phyloP scores from a whole-genome alignment of 1,140 invertebrate species.

The Hyphantria cunea region DNA sequence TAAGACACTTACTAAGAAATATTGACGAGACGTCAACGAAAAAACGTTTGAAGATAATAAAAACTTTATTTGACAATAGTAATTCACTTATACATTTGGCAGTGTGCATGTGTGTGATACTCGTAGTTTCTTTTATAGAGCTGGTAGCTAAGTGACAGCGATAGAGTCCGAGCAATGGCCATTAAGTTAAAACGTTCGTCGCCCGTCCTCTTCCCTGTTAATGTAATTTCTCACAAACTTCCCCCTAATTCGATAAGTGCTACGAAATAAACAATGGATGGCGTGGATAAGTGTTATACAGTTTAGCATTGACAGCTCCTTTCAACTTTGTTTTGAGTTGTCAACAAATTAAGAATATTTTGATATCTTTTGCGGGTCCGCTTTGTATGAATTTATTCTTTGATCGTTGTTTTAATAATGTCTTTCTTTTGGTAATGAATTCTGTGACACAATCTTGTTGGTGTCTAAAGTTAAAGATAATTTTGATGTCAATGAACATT shows the following conservation, averaged over 20 bases:
- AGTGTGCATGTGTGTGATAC: conserved; percentile 8
- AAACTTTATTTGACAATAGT: no score
- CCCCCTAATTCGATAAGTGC: conserved; percentile 50
- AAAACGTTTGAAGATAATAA: no score
- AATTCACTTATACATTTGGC: not conserved
- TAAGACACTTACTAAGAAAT: no score
- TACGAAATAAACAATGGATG: conserved; percentile 44
- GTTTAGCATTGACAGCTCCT: conserved; percentile 22
- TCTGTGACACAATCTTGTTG: no score
- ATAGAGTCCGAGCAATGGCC: conserved; percentile 38
- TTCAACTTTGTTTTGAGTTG: conserved; percentile 19
- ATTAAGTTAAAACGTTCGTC: conserved; percentile 53
- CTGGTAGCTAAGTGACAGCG: conserved; percentile 37
- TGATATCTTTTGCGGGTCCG: not conserved
- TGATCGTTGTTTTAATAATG: not conserved
- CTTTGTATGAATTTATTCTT: not conserved
- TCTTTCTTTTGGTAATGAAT: not conserved
- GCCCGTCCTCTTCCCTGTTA: conserved; percentile 43
- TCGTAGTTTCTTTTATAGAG: conserved; percentile 34
- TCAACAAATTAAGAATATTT: conserved; percentile 9
- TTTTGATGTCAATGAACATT: no score
- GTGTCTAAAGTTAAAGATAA: no score
- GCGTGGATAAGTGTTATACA: conserved; percentile 32
- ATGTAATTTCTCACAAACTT: conserved; percentile 53
- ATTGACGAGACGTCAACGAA: no score